Percentiles rank a stretch among this genome's conserved stretches.
phyloP scores from a whole-genome alignment of 30 jellyfish, hydroid and myxozoan species.

The Calvadosia cruxmelitensis region DNA sequence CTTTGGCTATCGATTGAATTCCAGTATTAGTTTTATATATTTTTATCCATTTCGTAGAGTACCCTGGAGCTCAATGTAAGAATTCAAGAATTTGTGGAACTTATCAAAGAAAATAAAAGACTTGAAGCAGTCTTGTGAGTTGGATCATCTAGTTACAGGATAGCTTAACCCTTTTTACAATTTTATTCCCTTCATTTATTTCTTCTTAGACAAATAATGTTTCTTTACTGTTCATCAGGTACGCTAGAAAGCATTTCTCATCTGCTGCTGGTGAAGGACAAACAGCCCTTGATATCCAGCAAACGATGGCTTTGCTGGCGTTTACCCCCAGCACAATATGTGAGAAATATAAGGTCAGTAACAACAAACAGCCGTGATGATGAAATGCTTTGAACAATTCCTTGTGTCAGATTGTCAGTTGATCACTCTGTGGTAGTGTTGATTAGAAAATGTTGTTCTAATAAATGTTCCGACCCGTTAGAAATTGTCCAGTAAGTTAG shows the following conservation, averaged over 20 bases:
- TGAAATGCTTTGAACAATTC: no score
- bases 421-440: no score
- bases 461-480: no score
- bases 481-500: no score
- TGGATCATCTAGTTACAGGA: background rate
- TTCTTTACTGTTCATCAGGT: constrained; percentile 28
- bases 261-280: constrained; percentile 28
- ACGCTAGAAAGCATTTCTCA: constrained; percentile 73
- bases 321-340: constrained; percentile 54
- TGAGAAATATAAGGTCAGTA: constrained; percentile 47
- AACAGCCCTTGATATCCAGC: constrained; percentile 55
- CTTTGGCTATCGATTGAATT: background rate
- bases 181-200: no score
- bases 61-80: constrained; percentile 80
- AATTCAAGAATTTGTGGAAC: constrained; percentile 88
- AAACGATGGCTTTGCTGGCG: constrained; percentile 85
- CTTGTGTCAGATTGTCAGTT: no score
- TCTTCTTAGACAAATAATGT: no score
- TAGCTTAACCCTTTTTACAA: no score
- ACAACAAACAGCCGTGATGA: no score
- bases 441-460: no score
- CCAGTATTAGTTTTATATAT: background rate
- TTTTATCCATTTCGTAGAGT: constrained; percentile 30
- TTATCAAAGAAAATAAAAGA: constrained; percentile 48
- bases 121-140: constrained; percentile 73